These are phyloP conservation scores for Porites australiensis DNA, from an alignment of 64 coral and sea anemone genomes.

Conservation along the genomic window DNA sequence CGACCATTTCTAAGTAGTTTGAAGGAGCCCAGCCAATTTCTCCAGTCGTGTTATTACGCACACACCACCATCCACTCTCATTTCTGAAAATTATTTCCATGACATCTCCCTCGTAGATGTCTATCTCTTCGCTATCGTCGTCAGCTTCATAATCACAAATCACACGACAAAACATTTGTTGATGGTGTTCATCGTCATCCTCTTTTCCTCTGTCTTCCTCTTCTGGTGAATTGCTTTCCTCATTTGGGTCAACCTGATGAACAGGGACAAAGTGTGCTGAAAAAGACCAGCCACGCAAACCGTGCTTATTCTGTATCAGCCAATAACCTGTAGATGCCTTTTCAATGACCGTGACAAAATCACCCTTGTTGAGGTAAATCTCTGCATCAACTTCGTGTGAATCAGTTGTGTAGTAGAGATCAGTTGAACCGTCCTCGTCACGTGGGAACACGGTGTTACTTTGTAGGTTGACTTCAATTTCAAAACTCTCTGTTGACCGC, in stretches of 20 bases:
- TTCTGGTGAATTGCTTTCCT: background rate
- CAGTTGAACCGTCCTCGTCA: background rate
- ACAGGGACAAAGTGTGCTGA: constrained; percentile 61
- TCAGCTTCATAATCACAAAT: background rate
- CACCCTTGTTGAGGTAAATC: constrained; percentile 36
- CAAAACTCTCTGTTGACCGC: constrained; percentile 31
- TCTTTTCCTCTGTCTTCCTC: background rate
- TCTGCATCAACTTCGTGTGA: constrained; percentile 37
- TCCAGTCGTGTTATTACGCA: constrained; percentile 18
- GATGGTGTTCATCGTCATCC: background rate
- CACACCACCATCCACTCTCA: constrained; percentile 83
- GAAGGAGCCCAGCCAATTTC: constrained; percentile 85
- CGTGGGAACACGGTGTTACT: background rate
- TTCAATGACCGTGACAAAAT: constrained; percentile 48
- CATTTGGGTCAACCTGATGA: background rate
- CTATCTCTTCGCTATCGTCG: constrained; percentile 48
- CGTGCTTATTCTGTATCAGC: constrained; percentile 40
- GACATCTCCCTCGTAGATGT: constrained; percentile 61
- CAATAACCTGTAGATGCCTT: constrained; percentile 45
- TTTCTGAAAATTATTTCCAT: constrained; percentile 66
- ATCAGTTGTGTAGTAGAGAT: background rate
- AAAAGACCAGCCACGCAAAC: constrained; percentile 64
- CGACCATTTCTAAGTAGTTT: constrained; percentile 58
- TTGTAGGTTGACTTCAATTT: constrained; percentile 30
- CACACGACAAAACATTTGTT: background rate